Base-by-base conservation (phyloP, 2,797 vertebrate genomes). In the Microctenopoma steveboyesi region DNA sequence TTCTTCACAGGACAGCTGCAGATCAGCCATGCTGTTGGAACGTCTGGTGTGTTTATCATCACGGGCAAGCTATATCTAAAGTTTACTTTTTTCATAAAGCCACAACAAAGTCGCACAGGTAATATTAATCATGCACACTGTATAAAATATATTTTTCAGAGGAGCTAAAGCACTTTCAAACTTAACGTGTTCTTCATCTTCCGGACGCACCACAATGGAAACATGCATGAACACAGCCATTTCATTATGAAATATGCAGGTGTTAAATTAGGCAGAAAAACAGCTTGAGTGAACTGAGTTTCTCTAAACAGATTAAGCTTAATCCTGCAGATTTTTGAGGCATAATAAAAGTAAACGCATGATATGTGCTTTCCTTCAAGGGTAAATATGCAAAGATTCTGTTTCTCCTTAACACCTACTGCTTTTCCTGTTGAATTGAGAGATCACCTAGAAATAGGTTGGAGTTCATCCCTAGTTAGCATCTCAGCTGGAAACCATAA, bases 351-450 rank as follows among this genome's bases (percentile, higher is more conserved):
- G 12, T 48, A 48, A 60, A 69, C 14, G 30, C 47, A 65, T 61
- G 51, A 79, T 56, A 49, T 74, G 47, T 46, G 53, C 33, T 68
- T 52, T 43, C 63, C 62, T 69, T 37, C 48, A 30, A 42, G 35
- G 40, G 39, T 45, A 51, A 69, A 52, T 63, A 60, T 69, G 62
- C n/a, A 47, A 54, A 61, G 54, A 74, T 40, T 49, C 35, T 2
- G 51, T 53, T 49, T 50, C 33, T 76, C 14, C 27, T 27, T n/a
- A 37, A 39, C 18, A 42, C 55, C 16, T 11, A 1, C 10, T 43
- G 49, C 8, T 64, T 68, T 55, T 68, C 48, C 46, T 56, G 16
- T 72, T 54, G 33, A 45, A 35, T 56, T 74, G 51, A 60, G 27
- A 56, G 39, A 76, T 62, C 59, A 72, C 39, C 50, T 18, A 14